Evolutionary conservation across 2,797 vertebrate species (phyloP).

Genomic region (Chaetodon trifasciatus): DNA sequence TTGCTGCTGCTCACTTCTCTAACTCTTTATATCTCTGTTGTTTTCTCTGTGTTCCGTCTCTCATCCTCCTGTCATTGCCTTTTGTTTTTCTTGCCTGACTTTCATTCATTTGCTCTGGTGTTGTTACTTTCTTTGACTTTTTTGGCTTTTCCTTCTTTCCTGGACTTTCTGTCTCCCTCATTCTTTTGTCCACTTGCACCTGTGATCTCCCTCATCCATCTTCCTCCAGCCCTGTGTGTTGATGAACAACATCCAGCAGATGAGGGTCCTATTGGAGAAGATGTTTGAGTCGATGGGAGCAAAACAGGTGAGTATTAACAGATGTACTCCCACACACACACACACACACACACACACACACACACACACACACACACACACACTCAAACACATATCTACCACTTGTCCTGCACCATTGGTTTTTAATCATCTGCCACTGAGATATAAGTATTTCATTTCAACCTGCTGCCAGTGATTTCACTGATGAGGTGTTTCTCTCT

Average conservation of each 20-base stretch:
- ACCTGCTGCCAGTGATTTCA: background rate
- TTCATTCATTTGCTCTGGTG: background rate
- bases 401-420: background rate
- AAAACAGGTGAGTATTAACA: slow-evolving; percentile 88
- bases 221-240: slow-evolving; percentile 92
- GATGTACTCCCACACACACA: background rate
- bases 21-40: background rate
- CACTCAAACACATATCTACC: background rate
- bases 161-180: background rate
- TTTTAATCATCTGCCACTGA: background rate
- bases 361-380: background rate
- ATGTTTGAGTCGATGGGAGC: slow-evolving; percentile 99
- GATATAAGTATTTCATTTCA: background rate
- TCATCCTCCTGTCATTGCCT: slow-evolving; percentile 3
- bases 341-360: background rate
- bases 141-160: background rate
- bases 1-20: slow-evolving; percentile 13
- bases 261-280: slow-evolving; percentile 96
- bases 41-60: slow-evolving; percentile 15
- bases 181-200: background rate
- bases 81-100: background rate
- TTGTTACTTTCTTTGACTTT: background rate
- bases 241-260: slow-evolving; percentile 98
- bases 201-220: background rate
- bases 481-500: background rate